These are phyloP conservation scores for Tursiops truncatus DNA, from an alignment of 2,113 vertebrate genomes.

Conservation along the genomic window DNA sequence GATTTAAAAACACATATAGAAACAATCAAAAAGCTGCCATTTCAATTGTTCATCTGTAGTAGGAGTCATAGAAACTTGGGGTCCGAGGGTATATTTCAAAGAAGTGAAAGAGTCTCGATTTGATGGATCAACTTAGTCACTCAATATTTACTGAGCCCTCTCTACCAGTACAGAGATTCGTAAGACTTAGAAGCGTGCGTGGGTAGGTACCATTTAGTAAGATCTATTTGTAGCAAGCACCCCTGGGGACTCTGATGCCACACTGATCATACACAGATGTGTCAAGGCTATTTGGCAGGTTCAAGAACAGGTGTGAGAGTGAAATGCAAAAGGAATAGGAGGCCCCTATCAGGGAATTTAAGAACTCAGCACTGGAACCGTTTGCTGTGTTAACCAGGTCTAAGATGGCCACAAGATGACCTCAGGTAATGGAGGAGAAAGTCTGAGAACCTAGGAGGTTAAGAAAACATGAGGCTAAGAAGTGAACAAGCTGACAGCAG, in stretches of 20 bases:
- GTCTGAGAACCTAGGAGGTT: neutral
- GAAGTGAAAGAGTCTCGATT: neutral
- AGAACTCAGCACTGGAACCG: neutral
- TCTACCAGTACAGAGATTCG: neutral
- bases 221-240: neutral
- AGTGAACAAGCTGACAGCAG: neutral
- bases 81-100: neutral
- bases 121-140: neutral
- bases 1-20: neutral
- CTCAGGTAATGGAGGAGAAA: neutral
- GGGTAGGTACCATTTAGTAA: neutral
- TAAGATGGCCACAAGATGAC: rapidly evolving
- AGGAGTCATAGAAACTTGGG: neutral
- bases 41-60: neutral
- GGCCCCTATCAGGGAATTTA: neutral
- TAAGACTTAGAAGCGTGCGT: rapidly evolving
- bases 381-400: neutral
- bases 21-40: neutral
- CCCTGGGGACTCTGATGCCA: neutral
- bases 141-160: neutral
- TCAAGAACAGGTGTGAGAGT: neutral
- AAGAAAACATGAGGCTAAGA: neutral
- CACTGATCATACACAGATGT: neutral
- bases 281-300: neutral
- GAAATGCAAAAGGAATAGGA: neutral